Percentiles rank a stretch among this genome's conserved stretches.
Conservation (phyloP, 1,140 invertebrate species). For the Ylistrum balloti region DNA sequence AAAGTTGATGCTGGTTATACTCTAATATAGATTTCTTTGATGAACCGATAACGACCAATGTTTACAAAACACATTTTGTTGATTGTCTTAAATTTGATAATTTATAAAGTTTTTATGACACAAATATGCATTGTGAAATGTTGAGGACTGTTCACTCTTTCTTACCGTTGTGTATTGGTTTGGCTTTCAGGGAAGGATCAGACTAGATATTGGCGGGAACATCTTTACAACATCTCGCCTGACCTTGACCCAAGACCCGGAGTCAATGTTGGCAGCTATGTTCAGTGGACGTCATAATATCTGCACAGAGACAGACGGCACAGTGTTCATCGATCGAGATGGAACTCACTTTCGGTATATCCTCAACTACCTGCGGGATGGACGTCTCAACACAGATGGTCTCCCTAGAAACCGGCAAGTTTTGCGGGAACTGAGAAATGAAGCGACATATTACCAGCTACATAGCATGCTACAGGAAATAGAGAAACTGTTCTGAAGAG, state of each 20-base stretch:
- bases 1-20: neutral
- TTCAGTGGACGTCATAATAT: constrained; percentile 79
- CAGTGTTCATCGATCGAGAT: constrained; percentile 79
- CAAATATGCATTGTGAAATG: too few species aligned
- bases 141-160: neutral
- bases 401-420: constrained; percentile 72
- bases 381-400: constrained; percentile 69
- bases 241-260: constrained; percentile 76
- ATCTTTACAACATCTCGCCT: constrained; percentile 77
- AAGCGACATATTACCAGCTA: constrained; percentile 77
- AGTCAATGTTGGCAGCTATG: constrained; percentile 81
- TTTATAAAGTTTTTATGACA: too few species aligned
- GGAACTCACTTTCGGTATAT: constrained; percentile 80
- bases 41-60: too few species aligned
- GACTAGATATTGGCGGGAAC: constrained; percentile 79
- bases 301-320: constrained; percentile 74
- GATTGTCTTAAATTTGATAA: too few species aligned
- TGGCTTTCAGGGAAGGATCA: constrained; percentile 72
- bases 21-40: neutral
- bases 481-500: constrained; percentile 42
- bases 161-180: neutral
- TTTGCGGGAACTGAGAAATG: constrained; percentile 73
- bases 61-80: neutral
- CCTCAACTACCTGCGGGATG: constrained; percentile 78
- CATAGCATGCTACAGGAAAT: constrained; percentile 56